Base-by-base conservation (phyloP, 2,888 invertebrate species). In the Microdon myrmicae region DNA sequence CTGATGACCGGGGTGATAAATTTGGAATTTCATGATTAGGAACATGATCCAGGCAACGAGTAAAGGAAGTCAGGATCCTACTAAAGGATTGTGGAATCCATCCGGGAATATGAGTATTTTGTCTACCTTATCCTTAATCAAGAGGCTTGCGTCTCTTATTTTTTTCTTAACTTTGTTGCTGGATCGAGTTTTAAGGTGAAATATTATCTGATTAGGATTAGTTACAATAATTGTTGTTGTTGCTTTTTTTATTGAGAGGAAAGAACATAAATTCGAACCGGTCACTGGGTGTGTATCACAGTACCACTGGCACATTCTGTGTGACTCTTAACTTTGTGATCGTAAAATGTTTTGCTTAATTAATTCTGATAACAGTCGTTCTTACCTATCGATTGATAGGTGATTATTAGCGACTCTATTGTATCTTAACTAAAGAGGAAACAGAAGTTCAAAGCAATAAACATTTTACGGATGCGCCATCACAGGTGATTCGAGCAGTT, bases 111-210 rank as follows among this genome's bases (percentile, higher is more conserved):
- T 16, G 41, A 12, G 32, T 12, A n/a, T n/a, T n/a, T n/a, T n/a
- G n/a, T n/a, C n/a, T n/a, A n/a, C n/a, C n/a, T n/a, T n/a, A n/a
- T n/a, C n/a, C n/a, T n/a, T n/a, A n/a, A n/a, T n/a, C n/a, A n/a
- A n/a, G n/a, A 47, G 49, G 56, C 49, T 51, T 64, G 61, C 56
- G 61, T 56, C 56, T 64, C 61, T 64, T n/a, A 56, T 61, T 61
- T 61, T 41, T 47, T 47, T 45, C 41, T 39, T 53, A 44, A 39
- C 41, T 31, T 35, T 17, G 43, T 44, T n/a, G n/a, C n/a, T n/a
- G n/a, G n/a, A n/a, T n/a, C n/a, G n/a, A n/a, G n/a, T n/a, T n/a
- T 47, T 31, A 12, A 41, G 39, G 49, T 64, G 51, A 64, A 56
- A 51, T 56, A 64, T 64, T 29, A 56, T 56, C 56, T 55, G 48